Evolutionary conservation across 2,113 vertebrate species (phyloP).

Genomic region (Lamprologus tigripictilis): DNA sequence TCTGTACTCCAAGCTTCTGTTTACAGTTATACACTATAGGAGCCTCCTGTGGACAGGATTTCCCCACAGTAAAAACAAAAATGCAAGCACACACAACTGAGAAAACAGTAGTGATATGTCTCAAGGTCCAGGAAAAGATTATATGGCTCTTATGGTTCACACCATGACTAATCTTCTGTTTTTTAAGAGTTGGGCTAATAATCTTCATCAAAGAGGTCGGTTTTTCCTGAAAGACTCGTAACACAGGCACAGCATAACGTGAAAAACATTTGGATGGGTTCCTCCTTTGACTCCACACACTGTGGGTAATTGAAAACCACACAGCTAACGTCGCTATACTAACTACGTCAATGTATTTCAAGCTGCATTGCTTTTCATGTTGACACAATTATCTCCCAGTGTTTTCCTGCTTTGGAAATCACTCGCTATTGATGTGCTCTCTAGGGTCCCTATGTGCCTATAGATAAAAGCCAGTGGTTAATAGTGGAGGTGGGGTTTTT

Average conservation of each 20-base stretch:
- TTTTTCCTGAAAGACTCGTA: background rate
- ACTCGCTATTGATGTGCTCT: background rate
- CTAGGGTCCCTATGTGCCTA: background rate
- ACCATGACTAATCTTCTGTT: slow-evolving; percentile 1
- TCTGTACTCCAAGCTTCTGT: background rate
- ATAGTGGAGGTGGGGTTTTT: background rate
- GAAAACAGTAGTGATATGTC: slow-evolving; percentile 1
- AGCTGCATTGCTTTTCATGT: background rate
- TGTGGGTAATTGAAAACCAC: background rate
- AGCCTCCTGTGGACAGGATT: background rate
- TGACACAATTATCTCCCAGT: slow-evolving; percentile 7
- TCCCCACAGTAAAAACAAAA: background rate
- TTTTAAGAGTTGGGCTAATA: background rate
- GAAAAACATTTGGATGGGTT: slow-evolving; percentile 8
- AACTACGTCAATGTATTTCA: background rate
- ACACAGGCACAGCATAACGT: background rate
- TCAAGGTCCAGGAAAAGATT: background rate
- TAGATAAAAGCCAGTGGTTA: slow-evolving; percentile 11
- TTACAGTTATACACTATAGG: background rate
- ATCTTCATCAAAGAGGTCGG: background rate
- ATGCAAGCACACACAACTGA: background rate
- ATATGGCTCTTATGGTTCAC: background rate
- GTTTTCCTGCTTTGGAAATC: background rate
- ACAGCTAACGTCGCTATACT: background rate
- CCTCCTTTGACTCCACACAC: background rate